Evolutionary conservation across 2,888 invertebrate genomes (phyloP), one percentile per base, ranked within the genome.

Genomic region (Drosophila aldrichi): DNA sequence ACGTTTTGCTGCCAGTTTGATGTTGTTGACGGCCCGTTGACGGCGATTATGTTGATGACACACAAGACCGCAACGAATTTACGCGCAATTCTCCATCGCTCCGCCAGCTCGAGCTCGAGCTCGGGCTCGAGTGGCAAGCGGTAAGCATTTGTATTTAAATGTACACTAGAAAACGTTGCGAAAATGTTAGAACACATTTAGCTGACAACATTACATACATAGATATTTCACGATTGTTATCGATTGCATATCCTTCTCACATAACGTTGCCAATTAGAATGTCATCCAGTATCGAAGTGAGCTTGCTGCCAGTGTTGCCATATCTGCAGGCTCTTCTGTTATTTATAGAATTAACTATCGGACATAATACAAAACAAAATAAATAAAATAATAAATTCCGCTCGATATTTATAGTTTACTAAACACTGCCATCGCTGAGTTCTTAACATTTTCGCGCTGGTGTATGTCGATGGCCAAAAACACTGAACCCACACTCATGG

Each of bases 11-110:
- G 89, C 71, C 87, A 84, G 87, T 84, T 86, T 87, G 84, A 86
- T 89, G 86, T 79, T 84, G 89, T 84, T 84, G 89, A 88, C 84
- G 83, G 81, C 81, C 86, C 81, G 88, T 88, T 85, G 85, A 88
- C 85, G 88, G 88, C 85, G 86, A 89, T 86, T 86, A 89, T 79
- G 86, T 86, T 86, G 87, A 86, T 86, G 86, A 86, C 87, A 87
- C 88, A 66, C 79, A 66, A 79, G 79, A 86, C 86, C 86, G 89
- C 86, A 86, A 87, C 86, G 73, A 86, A 89, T 84, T 89, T 87
- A 84, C 86, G 89, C 89, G 87, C 89, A 84, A 88, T 87, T 86
- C 86, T 82, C 82, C 82, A 68, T 68, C 51, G 55, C 56, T 76
- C 55, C 75, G 58, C 54, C 70, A 70, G 32, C 44, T 81, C 74